Percentiles rank a stretch among this genome's conserved stretches.
Evolutionary conservation across 2,797 vertebrate genomes (phyloP).

Genomic region (Sebastiscus tertius): DNA sequence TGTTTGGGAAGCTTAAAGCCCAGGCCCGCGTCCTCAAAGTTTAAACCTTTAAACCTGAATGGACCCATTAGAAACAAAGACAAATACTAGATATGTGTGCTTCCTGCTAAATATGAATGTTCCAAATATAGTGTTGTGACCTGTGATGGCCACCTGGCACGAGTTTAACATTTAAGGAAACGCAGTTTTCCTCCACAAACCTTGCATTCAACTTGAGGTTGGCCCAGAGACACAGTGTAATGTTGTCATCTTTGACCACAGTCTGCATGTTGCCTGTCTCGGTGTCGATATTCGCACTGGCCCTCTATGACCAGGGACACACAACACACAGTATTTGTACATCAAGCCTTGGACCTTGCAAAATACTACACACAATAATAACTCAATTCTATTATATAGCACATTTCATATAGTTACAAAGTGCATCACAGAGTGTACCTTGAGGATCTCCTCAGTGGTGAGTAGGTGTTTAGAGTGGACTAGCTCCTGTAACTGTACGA

Average conservation of each 20-base stretch:
- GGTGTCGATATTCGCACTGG: conserved; percentile 81
- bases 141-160: not conserved
- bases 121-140: not conserved
- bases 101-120: not conserved
- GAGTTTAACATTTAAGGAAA: not conserved
- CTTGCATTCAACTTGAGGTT: conserved; percentile 92
- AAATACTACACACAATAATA: not conserved
- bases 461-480: conserved; percentile 83
- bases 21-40: conserved; percentile 78
- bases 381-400: not conserved
- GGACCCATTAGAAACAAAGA: not conserved
- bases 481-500: conserved; percentile 82
- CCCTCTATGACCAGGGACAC: conserved; percentile 67
- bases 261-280: conserved; percentile 92
- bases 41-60: conserved; percentile 83
- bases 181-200: conserved; percentile 63
- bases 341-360: not conserved
- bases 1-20: conserved; percentile 88
- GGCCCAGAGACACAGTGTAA: conserved; percentile 91
- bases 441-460: conserved; percentile 86
- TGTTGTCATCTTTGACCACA: conserved; percentile 81
- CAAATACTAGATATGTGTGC: not conserved
- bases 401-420: not conserved
- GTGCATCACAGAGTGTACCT: conserved; percentile 72
- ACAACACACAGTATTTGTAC: not conserved